A percentile compares a stretch with the other conserved stretches of the same genome.
Conservation (phyloP, 2,797 vertebrate genomes). For the Cynopterus sphinx region DNA sequence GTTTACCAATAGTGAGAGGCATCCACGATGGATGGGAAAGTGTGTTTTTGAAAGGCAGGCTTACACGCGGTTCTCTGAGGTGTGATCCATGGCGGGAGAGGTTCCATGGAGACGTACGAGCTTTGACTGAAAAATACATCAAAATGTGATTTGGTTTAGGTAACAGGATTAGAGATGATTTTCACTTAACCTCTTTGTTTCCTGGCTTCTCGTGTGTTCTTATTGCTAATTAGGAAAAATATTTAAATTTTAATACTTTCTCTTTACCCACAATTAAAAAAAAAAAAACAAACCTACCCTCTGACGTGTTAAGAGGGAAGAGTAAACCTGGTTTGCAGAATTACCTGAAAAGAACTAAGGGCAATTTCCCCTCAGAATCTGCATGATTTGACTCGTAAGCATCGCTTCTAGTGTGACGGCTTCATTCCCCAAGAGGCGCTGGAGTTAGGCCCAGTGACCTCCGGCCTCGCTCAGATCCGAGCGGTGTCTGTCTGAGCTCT, state of each 20-base stretch:
- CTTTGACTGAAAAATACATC: background rate
- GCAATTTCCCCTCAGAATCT: background rate
- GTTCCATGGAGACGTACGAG: background rate
- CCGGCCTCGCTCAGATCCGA: rapidly evolving
- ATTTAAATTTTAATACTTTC: background rate
- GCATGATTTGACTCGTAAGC: background rate
- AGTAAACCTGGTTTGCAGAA: background rate
- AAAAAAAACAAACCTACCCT: background rate
- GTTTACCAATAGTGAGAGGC: no score
- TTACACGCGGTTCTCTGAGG: background rate
- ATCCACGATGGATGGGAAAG: background rate
- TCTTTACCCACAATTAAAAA: background rate
- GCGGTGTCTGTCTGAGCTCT: rapidly evolving
- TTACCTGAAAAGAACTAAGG: background rate
- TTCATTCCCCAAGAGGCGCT: background rate
- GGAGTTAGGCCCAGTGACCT: background rate
- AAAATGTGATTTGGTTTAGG: background rate
- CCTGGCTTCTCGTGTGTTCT: background rate
- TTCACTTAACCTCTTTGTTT: background rate
- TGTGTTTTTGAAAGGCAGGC: background rate
- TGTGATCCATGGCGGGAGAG: background rate
- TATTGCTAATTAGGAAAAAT: background rate
- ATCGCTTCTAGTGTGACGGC: background rate
- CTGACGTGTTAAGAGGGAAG: background rate
- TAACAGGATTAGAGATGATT: background rate